These are phyloP conservation scores for Zygogramma bicolorata DNA, from an alignment of 2,888 invertebrate species.

Conservation along the genomic window DNA sequence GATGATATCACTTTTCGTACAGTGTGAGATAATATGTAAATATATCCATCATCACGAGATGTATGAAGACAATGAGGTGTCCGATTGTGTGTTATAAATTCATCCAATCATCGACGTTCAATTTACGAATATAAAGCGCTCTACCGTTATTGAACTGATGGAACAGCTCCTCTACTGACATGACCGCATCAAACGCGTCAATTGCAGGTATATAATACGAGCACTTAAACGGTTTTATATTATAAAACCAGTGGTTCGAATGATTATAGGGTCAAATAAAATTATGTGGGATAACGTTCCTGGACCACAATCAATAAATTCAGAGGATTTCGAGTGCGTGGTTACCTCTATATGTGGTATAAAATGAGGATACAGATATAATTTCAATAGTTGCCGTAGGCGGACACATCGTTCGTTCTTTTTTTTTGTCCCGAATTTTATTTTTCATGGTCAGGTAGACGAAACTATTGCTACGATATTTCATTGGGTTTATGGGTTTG, in stretches of 20 bases:
- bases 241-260: conserved; percentile 9
- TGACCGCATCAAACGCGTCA: conserved; percentile 20
- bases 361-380: conserved; percentile 2
- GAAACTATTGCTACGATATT: no score
- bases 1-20: not conserved
- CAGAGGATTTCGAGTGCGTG: not conserved
- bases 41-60: conserved; percentile 3
- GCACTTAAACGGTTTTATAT: conserved; percentile 15
- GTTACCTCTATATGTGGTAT: conserved; percentile 1
- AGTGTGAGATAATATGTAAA: not conserved
- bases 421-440: not conserved
- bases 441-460: not conserved
- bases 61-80: conserved; percentile 6
- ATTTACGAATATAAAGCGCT: conserved; percentile 17
- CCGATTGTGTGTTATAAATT: conserved; percentile 8
- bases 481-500: no score
- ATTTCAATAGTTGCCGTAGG: not conserved
- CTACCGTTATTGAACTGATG: conserved; percentile 11
- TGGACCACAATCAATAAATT: not conserved
- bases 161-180: conserved; percentile 2
- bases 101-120: conserved; percentile 20
- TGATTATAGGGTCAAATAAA: conserved; percentile 12
- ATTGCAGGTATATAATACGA: conserved; percentile 17
- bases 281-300: conserved; percentile 7
- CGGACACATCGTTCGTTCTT: not conserved